These are phyloP conservation scores for Psix sp. DNA, from an alignment of 1,140 invertebrate species.

Conservation along the genomic window DNA sequence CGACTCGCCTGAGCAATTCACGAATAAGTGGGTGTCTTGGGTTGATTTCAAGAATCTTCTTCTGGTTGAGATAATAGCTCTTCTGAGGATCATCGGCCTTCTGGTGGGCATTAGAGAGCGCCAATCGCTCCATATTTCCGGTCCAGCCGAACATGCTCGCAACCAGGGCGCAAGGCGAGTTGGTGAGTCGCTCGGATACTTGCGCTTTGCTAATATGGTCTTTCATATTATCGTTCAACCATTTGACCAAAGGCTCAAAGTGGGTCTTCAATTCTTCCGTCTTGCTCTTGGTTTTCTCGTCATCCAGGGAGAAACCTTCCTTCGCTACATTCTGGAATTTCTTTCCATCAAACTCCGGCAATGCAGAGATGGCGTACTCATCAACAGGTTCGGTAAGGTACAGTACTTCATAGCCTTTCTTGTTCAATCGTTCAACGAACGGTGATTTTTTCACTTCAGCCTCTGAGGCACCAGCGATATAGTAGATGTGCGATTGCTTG, in stretches of 20 bases:
- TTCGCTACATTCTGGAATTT: constrained; percentile 99
- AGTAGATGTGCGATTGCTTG: constrained; percentile 98
- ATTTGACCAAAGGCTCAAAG: constrained; percentile 94
- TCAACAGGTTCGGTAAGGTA: constrained; percentile 98
- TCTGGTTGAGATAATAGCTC: constrained; percentile 95
- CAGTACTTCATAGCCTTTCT: constrained; percentile 97
- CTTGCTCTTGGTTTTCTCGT: constrained; percentile 89
- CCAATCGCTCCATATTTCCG: constrained; percentile 99
- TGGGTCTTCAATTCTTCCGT: constrained; percentile 87
- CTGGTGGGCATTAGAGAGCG: constrained; percentile 97
- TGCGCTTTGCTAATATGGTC: constrained; percentile 89
- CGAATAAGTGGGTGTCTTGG: constrained; percentile 97
- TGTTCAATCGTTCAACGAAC: constrained; percentile 95
- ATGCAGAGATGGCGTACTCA: constrained; percentile 96
- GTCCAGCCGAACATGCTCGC: constrained; percentile 98
- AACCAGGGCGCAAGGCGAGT: constrained; percentile 97
- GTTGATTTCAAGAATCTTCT: constrained; percentile 99
- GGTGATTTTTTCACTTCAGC: constrained; percentile 95
- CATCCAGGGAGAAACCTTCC: constrained; percentile 94
- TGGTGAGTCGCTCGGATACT: constrained; percentile 92
- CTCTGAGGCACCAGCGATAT: constrained; percentile 92
- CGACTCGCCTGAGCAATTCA: constrained; percentile 91
- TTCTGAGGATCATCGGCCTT: constrained; percentile 95
- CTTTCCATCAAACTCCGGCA: constrained; percentile 99
- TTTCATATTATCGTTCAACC: constrained; percentile 93